Evolutionary conservation across 2,797 vertebrate genomes (phyloP).

Genomic region (Hemitrygon akajei): DNA sequence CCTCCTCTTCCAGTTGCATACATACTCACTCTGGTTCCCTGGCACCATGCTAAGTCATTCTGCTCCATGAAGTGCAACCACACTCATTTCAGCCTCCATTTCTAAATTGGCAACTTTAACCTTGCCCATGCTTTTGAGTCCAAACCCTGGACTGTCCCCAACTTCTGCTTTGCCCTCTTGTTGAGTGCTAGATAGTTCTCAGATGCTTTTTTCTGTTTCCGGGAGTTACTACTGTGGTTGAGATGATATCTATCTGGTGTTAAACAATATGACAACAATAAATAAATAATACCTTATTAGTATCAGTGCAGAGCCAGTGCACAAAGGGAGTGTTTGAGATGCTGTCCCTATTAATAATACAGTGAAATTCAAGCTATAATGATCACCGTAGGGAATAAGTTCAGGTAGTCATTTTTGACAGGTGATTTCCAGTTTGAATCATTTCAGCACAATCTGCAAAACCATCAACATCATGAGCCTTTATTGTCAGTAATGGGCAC

Average conservation of each 20-base stretch:
- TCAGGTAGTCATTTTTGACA: conserved; percentile 19
- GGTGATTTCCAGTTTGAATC: conserved; percentile 7
- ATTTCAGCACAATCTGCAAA: neutral
- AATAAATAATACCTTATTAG: conserved; percentile 25
- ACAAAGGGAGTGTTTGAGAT: neutral
- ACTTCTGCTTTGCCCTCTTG: neutral
- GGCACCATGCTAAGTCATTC: neutral
- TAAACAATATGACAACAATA: neutral
- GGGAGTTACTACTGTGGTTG: neutral
- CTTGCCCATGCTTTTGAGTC: neutral
- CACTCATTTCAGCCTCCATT: neutral
- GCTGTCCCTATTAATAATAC: neutral
- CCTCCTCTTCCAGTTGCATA: neutral
- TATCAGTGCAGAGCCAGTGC: neutral
- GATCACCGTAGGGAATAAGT: neutral
- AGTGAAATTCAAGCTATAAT: conserved; percentile 9
- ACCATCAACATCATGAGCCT: neutral
- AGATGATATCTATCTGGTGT: neutral
- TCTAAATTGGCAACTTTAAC: neutral
- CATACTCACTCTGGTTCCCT: neutral
- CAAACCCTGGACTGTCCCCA: neutral
- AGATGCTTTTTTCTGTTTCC: neutral
- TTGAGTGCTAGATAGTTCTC: neutral
- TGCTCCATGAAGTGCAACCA: neutral
- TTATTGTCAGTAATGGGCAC: neutral